Evolutionary conservation across 2,797 vertebrate genomes (phyloP).

Genomic region (Epinephelus awoara): DNA sequence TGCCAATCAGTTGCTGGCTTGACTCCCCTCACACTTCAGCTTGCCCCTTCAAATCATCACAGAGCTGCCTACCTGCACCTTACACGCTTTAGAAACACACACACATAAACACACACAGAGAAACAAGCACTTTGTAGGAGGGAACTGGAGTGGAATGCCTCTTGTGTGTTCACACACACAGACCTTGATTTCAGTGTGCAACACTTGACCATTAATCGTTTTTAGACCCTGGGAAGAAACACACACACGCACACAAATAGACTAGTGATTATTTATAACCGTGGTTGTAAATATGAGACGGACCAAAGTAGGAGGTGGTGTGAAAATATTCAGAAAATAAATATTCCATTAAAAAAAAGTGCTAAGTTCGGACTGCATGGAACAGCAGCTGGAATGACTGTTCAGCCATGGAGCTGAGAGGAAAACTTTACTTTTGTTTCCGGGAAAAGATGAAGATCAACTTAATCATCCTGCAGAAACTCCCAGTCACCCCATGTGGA

Average conservation of each 20-base stretch:
- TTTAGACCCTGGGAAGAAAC: slow-evolving; percentile 22
- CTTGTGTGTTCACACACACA: slow-evolving; percentile 47
- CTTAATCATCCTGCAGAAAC: slow-evolving; percentile 5
- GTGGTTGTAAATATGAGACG: slow-evolving; percentile 63
- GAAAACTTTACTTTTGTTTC: slow-evolving; percentile 23
- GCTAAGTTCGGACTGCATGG: slow-evolving; percentile 22
- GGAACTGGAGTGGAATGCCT: slow-evolving; percentile 27
- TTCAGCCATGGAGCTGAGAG: slow-evolving; percentile 28
- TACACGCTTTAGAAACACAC: slow-evolving; percentile 64
- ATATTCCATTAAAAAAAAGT: slow-evolving; percentile 17
- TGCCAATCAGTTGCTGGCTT: slow-evolving; percentile 4
- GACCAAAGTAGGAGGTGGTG: slow-evolving; percentile 59
- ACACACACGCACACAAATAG: slow-evolving; percentile 2
- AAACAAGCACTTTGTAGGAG: slow-evolving; percentile 58
- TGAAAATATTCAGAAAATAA: slow-evolving; percentile 34
- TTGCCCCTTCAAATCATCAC: slow-evolving; percentile 79
- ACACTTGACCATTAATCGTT: slow-evolving; percentile 1
- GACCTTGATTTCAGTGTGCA: slow-evolving; percentile 27
- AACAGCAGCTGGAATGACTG: slow-evolving; percentile 58
- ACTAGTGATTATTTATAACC: slow-evolving; percentile 42
- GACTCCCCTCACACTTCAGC: slow-evolving; percentile 48
- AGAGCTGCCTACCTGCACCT: slow-evolving; percentile 83
- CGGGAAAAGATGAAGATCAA: slow-evolving; percentile 15
- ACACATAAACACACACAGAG: slow-evolving; percentile 17
- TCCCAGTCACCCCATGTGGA: slow-evolving; percentile 12